Evolutionary conservation across 1,140 invertebrate species (phyloP), one percentile per base, ranked within the genome.

Genomic region (Philaenus spumarius): DNA sequence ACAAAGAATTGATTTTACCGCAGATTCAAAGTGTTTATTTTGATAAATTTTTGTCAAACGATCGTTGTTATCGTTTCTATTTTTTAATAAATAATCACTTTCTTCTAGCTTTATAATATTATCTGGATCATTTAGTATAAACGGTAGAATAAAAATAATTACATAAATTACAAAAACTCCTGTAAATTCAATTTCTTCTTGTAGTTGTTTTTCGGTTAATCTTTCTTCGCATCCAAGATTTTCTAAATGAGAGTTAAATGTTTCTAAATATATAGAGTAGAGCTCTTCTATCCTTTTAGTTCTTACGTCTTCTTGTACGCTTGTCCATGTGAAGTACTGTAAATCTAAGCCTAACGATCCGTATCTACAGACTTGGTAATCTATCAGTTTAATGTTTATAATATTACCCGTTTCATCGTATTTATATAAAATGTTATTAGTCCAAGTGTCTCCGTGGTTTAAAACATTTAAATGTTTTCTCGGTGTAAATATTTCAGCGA

Each of bases 401-500:
- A 47, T 19, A 2, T 4, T 47, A 5, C 20, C 45, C 4, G n/a
- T 47, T 23, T 47, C 14, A 19, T 47, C 46, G 15, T 66, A 64
- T 11, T 50, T 52, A 42, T 71, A 69, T 59, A 72, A 60, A 0
- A 70, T 60, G 37, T 72, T 72, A 17, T 67, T 69, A 1, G 66
- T 57, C 68, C 69, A 71, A 50, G 65, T 66, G 51, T 72, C 71
- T 0, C 70, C 71, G 22, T 72, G 71, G 51, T 71, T 71, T 1
- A 71, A 22, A 0, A 70, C 68, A 15, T 64, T 65, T 43, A 71
- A 66, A 46, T 67, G 62, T 23, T 17, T 12, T 20, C 22, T 12
- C 5, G 4, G 15, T 6, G 2, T 47, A 22, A 20, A 19, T 17
- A 23, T 4, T 47, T 47, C 45, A 5, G 22, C 22, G 2, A 47